These are phyloP conservation scores for Malthinus seriepunctatus DNA, from an alignment of 2,888 invertebrate genomes.

Conservation along the genomic window DNA sequence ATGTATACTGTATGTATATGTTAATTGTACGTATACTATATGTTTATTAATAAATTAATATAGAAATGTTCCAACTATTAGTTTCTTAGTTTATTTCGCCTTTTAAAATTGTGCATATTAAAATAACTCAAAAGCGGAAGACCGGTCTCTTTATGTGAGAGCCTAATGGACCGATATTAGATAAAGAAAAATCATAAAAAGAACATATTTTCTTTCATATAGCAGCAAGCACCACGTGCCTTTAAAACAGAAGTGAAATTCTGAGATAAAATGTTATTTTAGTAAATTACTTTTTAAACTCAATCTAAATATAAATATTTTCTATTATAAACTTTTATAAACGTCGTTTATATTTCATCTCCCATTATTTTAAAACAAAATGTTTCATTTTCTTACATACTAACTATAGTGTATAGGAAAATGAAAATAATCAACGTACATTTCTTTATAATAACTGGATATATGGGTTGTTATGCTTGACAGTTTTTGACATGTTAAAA, in stretches of 20 bases:
- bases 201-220: slow-evolving; percentile 9
- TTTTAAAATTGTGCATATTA: slow-evolving; percentile 25
- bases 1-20: slow-evolving; percentile 4
- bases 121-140: slow-evolving; percentile 30
- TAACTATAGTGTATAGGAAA: background rate
- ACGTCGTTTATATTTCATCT: slow-evolving; percentile 10
- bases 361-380: background rate
- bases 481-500: slow-evolving; percentile 27
- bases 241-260: slow-evolving; percentile 27
- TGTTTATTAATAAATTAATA: background rate
- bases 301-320: slow-evolving; percentile 27
- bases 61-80: slow-evolving; percentile 22
- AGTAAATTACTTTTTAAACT: slow-evolving; percentile 31
- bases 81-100: slow-evolving; percentile 18
- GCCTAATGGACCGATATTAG: slow-evolving; percentile 27
- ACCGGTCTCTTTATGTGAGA: slow-evolving; percentile 15
- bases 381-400: background rate
- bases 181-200: slow-evolving; percentile 30
- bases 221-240: slow-evolving; percentile 28
- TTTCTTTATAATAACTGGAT: slow-evolving; percentile 20
- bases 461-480: slow-evolving; percentile 19
- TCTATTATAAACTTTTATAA: background rate
- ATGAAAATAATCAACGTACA: slow-evolving; percentile 6
- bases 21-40: no score
- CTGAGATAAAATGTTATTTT: slow-evolving; percentile 33